Evolutionary conservation across 2,888 invertebrate genomes (phyloP), one percentile per base, ranked within the genome.

Genomic region (Keiferia lycopersicella): DNA sequence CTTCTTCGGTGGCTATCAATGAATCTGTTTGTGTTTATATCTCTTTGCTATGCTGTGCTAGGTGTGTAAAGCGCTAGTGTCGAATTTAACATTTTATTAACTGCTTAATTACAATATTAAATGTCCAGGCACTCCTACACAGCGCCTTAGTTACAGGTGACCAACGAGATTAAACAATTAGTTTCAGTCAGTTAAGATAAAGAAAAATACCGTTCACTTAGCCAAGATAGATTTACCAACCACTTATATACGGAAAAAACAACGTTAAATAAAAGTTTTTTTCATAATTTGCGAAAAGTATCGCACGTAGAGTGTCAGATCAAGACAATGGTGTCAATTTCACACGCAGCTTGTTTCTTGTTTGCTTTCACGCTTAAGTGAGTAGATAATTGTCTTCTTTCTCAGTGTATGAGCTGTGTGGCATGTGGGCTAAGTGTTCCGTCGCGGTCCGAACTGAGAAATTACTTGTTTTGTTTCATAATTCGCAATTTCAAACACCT

Each of bases 311-410:
- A 34, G 56, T 12, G 56, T 26, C 11, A 12, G 16, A 20, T 14
- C 12, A 6, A 53, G 11, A 53, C 51, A 51, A 51, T 51, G 51
- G 51, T 22, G 56, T 2, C 26, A 8, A 56, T 30, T 56, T 56
- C 56, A 30, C 56, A 56, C 56, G 56, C 12, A 8, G 22, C 14
- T 14, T 30, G 56, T 34, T 56, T 1, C n/a, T 56, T 56, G 41
- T 41, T 41, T 56, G 56, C 56, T 56, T 56, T 56, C 56, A 30
- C 56, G 56, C 56, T 34, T 30, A 30, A 26, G 6, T n/a, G 4
- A 30, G 56, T 14, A 12, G 26, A 11, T 56, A 34, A 56, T 56
- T 56, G 30, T 16, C 56, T 56, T 16, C 30, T 56, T 56, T 56
- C 56, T 56, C 34, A 34, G 56, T 16, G 34, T 34, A 56, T 56